Percentiles rank a stretch among this genome's conserved stretches.
Evolutionary conservation across 2,797 vertebrate genomes (phyloP).

Genomic region (Hypotaenidia philippensis): DNA sequence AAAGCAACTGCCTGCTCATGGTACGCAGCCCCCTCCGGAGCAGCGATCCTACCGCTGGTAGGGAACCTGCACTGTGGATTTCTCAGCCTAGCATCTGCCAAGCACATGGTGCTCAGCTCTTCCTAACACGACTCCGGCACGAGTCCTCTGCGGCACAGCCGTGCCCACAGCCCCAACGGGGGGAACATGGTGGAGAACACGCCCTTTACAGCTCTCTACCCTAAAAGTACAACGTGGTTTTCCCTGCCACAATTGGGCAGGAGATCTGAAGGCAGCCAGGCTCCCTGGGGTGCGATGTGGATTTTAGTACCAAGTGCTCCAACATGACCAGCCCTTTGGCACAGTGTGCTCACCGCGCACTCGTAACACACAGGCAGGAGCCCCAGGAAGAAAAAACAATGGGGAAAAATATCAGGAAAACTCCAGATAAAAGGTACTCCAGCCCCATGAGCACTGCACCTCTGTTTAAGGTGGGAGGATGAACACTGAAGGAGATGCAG

Average conservation of each 20-base stretch:
- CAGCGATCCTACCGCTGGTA: not conserved
- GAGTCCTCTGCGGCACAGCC: not conserved
- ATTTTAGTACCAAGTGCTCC: not conserved
- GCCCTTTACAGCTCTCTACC: not conserved
- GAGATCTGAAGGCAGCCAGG: not conserved
- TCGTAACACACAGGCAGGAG: no score
- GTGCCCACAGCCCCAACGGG: not conserved
- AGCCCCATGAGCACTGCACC: accelerated
- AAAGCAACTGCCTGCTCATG: not conserved
- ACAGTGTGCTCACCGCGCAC: accelerated
- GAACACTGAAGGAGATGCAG: no score
- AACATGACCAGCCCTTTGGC: accelerated
- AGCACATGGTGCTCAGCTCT: not conserved
- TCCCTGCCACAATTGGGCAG: not conserved
- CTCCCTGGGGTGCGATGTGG: not conserved
- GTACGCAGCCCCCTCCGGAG: not conserved
- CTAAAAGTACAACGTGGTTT: not conserved
- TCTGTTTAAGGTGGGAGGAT: not conserved
- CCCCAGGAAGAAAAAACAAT: not conserved
- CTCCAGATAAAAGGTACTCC: accelerated
- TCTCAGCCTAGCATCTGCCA: slow-evolving; percentile 7
- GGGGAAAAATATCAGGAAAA: not conserved
- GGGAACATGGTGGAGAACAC: not conserved
- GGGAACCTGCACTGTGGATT: not conserved
- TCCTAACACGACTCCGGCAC: not conserved